These are phyloP conservation scores for Acrossocheilus fasciatus DNA, from an alignment of 2,797 vertebrate genomes.

Conservation along the genomic window DNA sequence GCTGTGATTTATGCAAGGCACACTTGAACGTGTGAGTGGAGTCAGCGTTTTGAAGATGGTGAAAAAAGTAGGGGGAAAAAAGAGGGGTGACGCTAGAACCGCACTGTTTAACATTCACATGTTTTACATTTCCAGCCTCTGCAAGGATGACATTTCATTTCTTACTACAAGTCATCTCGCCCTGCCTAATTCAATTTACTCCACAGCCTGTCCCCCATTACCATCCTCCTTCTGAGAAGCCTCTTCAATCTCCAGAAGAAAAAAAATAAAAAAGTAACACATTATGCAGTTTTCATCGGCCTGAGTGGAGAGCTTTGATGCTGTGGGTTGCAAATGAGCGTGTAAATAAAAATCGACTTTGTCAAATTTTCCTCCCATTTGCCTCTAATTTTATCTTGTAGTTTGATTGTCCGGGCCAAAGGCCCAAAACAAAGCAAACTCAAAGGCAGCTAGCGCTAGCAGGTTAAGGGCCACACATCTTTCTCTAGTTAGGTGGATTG, in stretches of 20 bases:
- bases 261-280: conserved; percentile 25
- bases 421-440: conserved; percentile 26
- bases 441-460: conserved; percentile 38
- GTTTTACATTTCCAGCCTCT: conserved; percentile 79
- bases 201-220: conserved; percentile 75
- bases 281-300: conserved; percentile 67
- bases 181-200: conserved; percentile 81
- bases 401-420: conserved; percentile 11
- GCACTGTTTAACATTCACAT: conserved; percentile 74
- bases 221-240: conserved; percentile 47
- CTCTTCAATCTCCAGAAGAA: conserved; percentile 37
- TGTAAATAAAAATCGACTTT: conserved; percentile 44
- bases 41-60: conserved; percentile 64
- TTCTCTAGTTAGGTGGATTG: conserved; percentile 62
- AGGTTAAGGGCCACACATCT: conserved; percentile 62
- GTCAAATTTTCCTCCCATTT: conserved; percentile 25
- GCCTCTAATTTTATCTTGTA: conserved; percentile 7
- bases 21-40: conserved; percentile 72
- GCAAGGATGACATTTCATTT: conserved; percentile 81
- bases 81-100: conserved; percentile 62
- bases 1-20: conserved; percentile 75
- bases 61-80: conserved; percentile 55
- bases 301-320: conserved; percentile 57
- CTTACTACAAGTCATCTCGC: conserved; percentile 74
- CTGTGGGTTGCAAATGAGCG: conserved; percentile 41